phyloP scores from a whole-genome alignment of 2,888 invertebrate species.

The Luperina nickerlii region DNA sequence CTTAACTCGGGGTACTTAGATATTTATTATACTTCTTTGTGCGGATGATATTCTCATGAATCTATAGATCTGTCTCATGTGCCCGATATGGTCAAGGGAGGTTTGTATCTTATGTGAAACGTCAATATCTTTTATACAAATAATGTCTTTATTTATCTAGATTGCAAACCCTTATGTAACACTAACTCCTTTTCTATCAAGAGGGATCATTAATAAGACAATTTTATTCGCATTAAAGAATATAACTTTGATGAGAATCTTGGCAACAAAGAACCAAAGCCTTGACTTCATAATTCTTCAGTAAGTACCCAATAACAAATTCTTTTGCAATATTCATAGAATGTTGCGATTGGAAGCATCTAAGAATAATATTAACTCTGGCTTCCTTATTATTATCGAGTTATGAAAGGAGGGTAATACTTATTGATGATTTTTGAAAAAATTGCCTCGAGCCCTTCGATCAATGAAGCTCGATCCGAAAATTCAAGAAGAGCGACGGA shows the following conservation, averaged over 20 bases:
- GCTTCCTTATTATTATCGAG: background rate
- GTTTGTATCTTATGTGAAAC: background rate
- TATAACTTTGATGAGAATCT: background rate
- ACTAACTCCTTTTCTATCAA: background rate
- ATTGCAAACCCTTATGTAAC: background rate
- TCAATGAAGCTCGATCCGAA: too few relatives aligned
- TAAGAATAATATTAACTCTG: background rate
- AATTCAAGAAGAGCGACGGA: background rate
- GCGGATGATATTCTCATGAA: background rate
- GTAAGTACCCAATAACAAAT: background rate
- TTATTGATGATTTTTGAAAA: background rate
- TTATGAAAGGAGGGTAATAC: background rate
- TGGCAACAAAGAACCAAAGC: background rate
- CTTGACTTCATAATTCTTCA: background rate
- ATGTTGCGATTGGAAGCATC: background rate
- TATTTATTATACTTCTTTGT: background rate
- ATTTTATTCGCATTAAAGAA: background rate
- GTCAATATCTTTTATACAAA: background rate
- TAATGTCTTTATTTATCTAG: background rate
- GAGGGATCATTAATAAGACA: too few relatives aligned
- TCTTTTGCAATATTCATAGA: background rate
- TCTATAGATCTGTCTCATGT: background rate
- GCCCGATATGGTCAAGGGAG: background rate
- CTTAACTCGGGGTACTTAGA: conserved; percentile 44
- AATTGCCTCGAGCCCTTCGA: background rate